Base-by-base conservation (phyloP, 2,888 invertebrate species). In the Sclerodermus sp. region DNA sequence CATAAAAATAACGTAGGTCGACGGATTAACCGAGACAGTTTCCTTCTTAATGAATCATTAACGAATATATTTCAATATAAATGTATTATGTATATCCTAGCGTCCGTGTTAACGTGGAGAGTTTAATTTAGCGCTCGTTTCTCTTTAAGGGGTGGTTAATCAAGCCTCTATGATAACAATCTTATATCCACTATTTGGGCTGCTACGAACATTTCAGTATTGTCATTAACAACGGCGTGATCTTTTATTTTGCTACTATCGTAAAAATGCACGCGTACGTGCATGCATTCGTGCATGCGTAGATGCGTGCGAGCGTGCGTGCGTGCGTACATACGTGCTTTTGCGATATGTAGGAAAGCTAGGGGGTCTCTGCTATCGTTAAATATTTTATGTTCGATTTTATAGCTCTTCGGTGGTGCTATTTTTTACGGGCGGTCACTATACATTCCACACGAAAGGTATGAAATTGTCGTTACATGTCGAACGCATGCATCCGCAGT, bases 371-470 rank as follows among this genome's bases (percentile, higher is more conserved):
- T 49, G 49, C 44, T 48, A 52, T 53, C 62, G 61, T 68, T 69
- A 64, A 66, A 68, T 67, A 66, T 60, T 69, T 69, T 69, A 66
- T 58, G 60, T 53, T 42, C 52, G 56, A 62, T 66, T 68, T 69
- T 69, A 69, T 57, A 57, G 39, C 39, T 40, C 55, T 52, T 51
- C 45, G 48, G 49, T 38, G 42, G 47, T 43, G 37, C 49, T 34
- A 31, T 49, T 45, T 55, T 56, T 56, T 56, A 53, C 39, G 40
- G 47, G 14, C 47, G 54, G 50, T 53, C 54, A 57, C 42, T 48
- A 45, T 62, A 49, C 45, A 34, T 18, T 30, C 40, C 38, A 46
- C 49, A 47, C 40, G 42, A 43, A 41, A 43, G 53, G 40, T 52
- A 59, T 32, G 51, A 58, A 62, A 64, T 48, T 53, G 48, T 46